phyloP scores from a whole-genome alignment of 2,888 invertebrate genomes.

The Drosophila lutescens region DNA sequence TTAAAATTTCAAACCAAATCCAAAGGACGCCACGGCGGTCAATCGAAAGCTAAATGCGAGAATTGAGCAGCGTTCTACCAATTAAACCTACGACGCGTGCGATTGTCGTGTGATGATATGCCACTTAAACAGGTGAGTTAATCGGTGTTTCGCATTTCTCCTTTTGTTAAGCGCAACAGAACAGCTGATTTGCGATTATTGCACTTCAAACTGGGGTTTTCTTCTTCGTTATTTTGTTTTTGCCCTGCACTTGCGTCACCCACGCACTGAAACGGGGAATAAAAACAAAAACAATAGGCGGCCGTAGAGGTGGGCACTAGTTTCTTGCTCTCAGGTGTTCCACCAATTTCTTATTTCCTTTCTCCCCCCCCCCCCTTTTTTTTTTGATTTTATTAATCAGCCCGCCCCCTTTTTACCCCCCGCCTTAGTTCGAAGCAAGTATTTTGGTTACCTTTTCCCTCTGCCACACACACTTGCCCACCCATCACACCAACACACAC shows the following conservation, averaged over 20 bases:
- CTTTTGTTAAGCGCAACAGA: slow-evolving; percentile 45
- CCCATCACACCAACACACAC: slow-evolving; percentile 42
- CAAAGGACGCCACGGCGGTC: slow-evolving; percentile 57
- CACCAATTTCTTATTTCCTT: slow-evolving; percentile 8
- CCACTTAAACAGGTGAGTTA: slow-evolving; percentile 83
- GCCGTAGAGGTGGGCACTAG: slow-evolving; percentile 1
- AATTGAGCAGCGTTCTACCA: slow-evolving; percentile 68
- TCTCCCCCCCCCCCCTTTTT: slow-evolving; percentile 10
- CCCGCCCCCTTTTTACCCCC: slow-evolving; percentile 47
- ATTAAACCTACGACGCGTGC: slow-evolving; percentile 82
- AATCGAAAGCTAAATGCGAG: slow-evolving; percentile 63
- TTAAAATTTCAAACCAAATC: slow-evolving; percentile 36
- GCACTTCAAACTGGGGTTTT: slow-evolving; percentile 38
- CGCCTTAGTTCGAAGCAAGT: slow-evolving; percentile 55
- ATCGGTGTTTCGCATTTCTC: background rate
- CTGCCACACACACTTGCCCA: slow-evolving; percentile 46
- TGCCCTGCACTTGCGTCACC: slow-evolving; percentile 70
- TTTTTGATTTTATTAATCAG: slow-evolving; percentile 57
- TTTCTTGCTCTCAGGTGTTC: slow-evolving; percentile 47
- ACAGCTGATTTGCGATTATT: slow-evolving; percentile 72
- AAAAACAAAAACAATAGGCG: slow-evolving; percentile 26
- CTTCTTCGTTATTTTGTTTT: slow-evolving; percentile 1
- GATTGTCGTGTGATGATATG: slow-evolving; percentile 84
- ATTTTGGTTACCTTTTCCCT: slow-evolving; percentile 73
- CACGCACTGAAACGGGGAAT: slow-evolving; percentile 35